Evolutionary conservation across 2,888 invertebrate genomes (phyloP), one percentile per base, ranked within the genome.

Genomic region (Drosophila neonasuta): DNA sequence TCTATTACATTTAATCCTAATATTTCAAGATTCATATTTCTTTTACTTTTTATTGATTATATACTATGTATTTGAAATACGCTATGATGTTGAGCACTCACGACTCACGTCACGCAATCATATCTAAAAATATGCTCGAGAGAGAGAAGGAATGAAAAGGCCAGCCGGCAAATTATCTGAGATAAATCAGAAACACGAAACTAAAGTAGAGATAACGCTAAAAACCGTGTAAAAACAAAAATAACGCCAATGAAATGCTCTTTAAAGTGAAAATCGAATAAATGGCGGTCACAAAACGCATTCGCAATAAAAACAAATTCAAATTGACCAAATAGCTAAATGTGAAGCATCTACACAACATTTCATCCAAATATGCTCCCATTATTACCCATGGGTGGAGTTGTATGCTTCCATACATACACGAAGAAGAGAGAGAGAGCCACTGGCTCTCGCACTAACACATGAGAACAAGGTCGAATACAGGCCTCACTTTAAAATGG

Each of bases 181-280:
- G 77, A 67, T 77, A 76, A 74, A 55, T 57, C 20, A 42, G 66
- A 55, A 84, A 48, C 42, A 49, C 24, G 24, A 34, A 51, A 61
- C 45, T 15, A 66, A 81, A 87, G 70, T 66, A 58, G 68, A 84
- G 68, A 45, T 49, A 45, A 17, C 60, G 84, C 60, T 88, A 84
- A 82, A 87, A 78, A 52, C 42, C 63, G 67, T 74, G 65, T 82
- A 87, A 82, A 82, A 82, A 82, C 82, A 82, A 82, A 82, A 87
- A 86, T 74, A 77, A 36, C 64, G 66, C 42, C 32, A 75, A 76
- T 61, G 65, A 70, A 66, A 52, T 29, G 24, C 9, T 20, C 67
- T 61, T 71, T 61, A 67, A 70, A 68, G 61, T 71, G 50, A 34
- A 76, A 58, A 62, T 64, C n/a, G 46, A 66, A 72, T 66, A 66